These are phyloP conservation scores for Potamarius usumacintae DNA, from an alignment of 2,113 vertebrate genomes.

Conservation along the genomic window DNA sequence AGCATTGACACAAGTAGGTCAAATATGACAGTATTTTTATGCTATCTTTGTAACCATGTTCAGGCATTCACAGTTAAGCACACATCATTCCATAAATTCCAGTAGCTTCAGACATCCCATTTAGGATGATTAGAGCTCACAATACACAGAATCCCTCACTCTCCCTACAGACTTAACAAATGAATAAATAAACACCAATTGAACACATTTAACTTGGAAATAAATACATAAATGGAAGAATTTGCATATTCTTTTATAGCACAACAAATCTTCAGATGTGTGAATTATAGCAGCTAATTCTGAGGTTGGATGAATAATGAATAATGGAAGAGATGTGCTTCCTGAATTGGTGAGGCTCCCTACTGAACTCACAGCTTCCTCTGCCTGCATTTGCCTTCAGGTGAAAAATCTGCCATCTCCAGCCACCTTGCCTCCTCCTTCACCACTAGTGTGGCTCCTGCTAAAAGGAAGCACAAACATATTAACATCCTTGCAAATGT, in stretches of 20 bases:
- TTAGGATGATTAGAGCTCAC: constrained; percentile 44
- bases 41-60: constrained; percentile 12
- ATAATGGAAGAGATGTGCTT: constrained; percentile 72
- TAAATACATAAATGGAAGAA: constrained; percentile 69
- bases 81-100: background rate
- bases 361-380: constrained; percentile 67
- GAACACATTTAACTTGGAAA: constrained; percentile 67
- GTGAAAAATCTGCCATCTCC: constrained; percentile 71
- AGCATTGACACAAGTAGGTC: constrained; percentile 8
- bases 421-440: constrained; percentile 1
- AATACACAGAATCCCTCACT: constrained; percentile 51
- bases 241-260: constrained; percentile 64
- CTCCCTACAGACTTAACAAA: constrained; percentile 57
- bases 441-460: background rate
- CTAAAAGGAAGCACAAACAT: constrained; percentile 11
- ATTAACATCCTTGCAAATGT: background rate
- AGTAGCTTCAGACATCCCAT: constrained; percentile 39
- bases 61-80: constrained; percentile 14
- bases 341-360: constrained; percentile 70
- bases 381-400: constrained; percentile 69
- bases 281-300: constrained; percentile 73
- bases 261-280: constrained; percentile 23
- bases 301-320: constrained; percentile 77
- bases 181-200: constrained; percentile 73
- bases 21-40: background rate